These are phyloP conservation scores for Trissonchulus latispiculum DNA, from an alignment of 2,888 invertebrate genomes.

Conservation along the genomic window DNA sequence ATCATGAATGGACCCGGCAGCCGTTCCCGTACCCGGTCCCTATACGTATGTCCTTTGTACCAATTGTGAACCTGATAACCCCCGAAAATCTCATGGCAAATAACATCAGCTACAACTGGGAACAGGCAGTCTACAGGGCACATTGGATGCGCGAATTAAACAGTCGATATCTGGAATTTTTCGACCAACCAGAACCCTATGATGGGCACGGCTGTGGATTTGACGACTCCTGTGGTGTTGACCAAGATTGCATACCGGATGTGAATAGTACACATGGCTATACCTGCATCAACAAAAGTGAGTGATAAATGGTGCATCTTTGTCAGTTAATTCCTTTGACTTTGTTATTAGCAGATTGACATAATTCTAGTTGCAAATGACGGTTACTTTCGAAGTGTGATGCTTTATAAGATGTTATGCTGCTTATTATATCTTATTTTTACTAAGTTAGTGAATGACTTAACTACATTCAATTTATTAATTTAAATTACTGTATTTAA, in stretches of 20 bases:
- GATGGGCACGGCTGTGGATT: not conserved
- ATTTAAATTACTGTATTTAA: too few relatives aligned
- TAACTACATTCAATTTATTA: too few relatives aligned
- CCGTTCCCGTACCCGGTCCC: not conserved
- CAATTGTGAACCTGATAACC: not conserved
- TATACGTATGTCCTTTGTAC: not conserved
- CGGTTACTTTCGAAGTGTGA: too few relatives aligned
- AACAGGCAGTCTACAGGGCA: not conserved
- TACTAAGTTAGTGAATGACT: too few relatives aligned
- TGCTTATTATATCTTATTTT: too few relatives aligned
- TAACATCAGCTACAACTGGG: not conserved
- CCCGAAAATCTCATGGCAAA: not conserved
- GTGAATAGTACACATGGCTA: too few relatives aligned
- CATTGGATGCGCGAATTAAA: not conserved
- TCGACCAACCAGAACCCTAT: not conserved
- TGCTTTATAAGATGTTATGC: too few relatives aligned
- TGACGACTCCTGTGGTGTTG: not conserved
- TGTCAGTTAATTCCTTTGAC: too few relatives aligned
- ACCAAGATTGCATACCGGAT: not conserved
- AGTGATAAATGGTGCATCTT: too few relatives aligned
- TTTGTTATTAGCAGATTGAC: too few relatives aligned
- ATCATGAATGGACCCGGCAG: not conserved
- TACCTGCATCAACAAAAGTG: too few relatives aligned
- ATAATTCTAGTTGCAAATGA: too few relatives aligned
- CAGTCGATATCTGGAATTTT: not conserved